Conservation (phyloP, 2,113 vertebrate genomes). For the Cyphomyrus plagiostoma region DNA sequence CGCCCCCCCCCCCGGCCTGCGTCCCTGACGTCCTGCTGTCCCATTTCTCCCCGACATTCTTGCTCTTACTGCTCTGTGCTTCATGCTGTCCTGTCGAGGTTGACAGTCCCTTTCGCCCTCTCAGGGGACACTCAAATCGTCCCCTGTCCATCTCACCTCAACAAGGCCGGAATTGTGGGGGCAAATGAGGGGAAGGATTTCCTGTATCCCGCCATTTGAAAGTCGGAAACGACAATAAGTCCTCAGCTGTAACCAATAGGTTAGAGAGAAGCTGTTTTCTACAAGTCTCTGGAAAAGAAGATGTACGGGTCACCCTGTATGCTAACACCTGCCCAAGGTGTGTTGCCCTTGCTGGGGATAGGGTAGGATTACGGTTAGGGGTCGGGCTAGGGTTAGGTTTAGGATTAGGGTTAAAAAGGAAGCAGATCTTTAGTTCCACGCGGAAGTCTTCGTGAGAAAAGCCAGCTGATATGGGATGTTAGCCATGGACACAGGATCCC, state of each 20-base stretch:
- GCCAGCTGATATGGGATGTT: not conserved
- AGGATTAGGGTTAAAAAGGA: not conserved
- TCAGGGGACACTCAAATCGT: not conserved
- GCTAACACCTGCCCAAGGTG: not conserved
- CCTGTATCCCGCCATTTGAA: not conserved
- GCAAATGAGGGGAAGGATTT: not conserved
- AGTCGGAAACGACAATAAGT: not conserved
- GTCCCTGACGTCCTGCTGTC: not conserved
- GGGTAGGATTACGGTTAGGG: not conserved
- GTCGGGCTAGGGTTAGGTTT: not conserved
- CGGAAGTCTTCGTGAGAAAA: not conserved
- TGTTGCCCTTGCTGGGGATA: not conserved
- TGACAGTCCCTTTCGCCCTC: not conserved
- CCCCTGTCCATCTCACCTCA: not conserved
- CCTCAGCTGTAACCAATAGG: not conserved
- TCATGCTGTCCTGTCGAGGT: not conserved
- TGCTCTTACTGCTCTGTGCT: constrained; percentile 28
- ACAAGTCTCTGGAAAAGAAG: not conserved
- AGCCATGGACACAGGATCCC: not conserved
- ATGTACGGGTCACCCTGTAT: not conserved
- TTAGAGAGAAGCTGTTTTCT: not conserved
- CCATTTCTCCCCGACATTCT: not conserved
- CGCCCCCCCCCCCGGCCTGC: not conserved
- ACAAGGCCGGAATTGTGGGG: not conserved
- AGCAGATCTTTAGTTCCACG: not conserved